A percentile compares a stretch with the other conserved stretches of the same genome.
Conservation (phyloP, 1,140 invertebrate genomes). For the Reticulitermes speratus region DNA sequence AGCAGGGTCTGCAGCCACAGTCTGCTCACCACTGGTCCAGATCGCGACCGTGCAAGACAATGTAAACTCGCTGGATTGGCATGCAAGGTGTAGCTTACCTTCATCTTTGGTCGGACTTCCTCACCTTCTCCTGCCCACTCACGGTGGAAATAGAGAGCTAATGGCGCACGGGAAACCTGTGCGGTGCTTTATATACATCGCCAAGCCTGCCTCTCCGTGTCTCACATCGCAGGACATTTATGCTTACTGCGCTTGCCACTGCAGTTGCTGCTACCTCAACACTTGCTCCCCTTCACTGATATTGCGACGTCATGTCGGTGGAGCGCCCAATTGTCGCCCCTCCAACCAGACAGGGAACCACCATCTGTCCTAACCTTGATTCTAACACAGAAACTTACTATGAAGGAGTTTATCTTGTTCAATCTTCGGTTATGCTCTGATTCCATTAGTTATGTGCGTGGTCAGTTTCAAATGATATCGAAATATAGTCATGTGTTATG, state of each 20-base stretch:
- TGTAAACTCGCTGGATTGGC: no score
- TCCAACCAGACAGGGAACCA: neutral
- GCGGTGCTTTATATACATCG: slow-evolving; percentile 6
- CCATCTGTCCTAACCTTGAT: neutral
- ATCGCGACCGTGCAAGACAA: no score
- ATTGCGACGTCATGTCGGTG: no score
- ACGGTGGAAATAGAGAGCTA: neutral
- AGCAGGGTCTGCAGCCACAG: no score
- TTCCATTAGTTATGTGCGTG: neutral
- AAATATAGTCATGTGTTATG: no score
- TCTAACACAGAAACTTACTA: neutral
- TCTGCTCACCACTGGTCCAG: no score
- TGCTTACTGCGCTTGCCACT: neutral
- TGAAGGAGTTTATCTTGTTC: neutral
- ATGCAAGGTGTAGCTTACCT: neutral
- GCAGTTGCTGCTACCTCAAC: no score
- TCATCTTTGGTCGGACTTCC: neutral
- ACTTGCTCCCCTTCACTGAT: neutral
- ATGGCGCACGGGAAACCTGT: neutral
- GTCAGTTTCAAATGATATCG: neutral
- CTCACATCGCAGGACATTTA: neutral
- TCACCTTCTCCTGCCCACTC: neutral
- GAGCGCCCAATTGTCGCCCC: neutral
- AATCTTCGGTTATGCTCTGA: neutral
- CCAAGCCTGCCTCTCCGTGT: neutral